A percentile compares a stretch with the other conserved stretches of the same genome.
Conservation (phyloP, 2,888 invertebrate genomes). For the Agrilus biguttatus region DNA sequence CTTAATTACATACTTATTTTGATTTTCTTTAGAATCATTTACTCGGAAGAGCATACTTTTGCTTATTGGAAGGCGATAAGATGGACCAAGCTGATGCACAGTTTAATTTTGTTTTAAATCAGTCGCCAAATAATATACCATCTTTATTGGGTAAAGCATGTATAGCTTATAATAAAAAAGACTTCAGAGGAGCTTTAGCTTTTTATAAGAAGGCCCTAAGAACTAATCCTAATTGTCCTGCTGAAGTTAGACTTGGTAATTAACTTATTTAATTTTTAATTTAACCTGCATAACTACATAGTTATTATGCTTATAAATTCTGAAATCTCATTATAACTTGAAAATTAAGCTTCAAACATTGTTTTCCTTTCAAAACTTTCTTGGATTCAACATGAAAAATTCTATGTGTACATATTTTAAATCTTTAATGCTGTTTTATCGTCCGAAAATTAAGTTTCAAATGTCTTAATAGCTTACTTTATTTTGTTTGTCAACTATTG, state of each 20-base stretch:
- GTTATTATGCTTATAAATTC: too few relatives aligned
- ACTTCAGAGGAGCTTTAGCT: constrained; percentile 85
- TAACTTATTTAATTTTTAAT: background rate
- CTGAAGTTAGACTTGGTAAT: constrained; percentile 67
- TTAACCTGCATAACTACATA: too few relatives aligned
- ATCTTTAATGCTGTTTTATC: too few relatives aligned
- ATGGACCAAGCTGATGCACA: constrained; percentile 99
- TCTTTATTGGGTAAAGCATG: constrained; percentile 96
- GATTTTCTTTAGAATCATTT: constrained; percentile 67
- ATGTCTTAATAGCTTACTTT: too few relatives aligned
- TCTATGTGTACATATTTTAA: too few relatives aligned
- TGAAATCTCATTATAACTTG: too few relatives aligned
- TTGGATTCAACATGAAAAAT: too few relatives aligned
- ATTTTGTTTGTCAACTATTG: too few relatives aligned
- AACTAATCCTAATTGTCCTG: constrained; percentile 93
- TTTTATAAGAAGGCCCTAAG: constrained; percentile 96
- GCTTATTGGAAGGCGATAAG: constrained; percentile 94
- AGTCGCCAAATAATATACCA: constrained; percentile 90
- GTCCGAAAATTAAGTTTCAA: too few relatives aligned
- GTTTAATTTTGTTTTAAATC: constrained; percentile 96
- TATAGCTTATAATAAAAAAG: constrained; percentile 96
- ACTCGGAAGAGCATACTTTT: constrained; percentile 94
- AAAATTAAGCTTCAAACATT: too few relatives aligned
- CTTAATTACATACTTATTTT: background rate
- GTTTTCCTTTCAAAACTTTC: too few relatives aligned